Base-by-base conservation (phyloP, 2,797 vertebrate species). In the Euthynnus affinis region DNA sequence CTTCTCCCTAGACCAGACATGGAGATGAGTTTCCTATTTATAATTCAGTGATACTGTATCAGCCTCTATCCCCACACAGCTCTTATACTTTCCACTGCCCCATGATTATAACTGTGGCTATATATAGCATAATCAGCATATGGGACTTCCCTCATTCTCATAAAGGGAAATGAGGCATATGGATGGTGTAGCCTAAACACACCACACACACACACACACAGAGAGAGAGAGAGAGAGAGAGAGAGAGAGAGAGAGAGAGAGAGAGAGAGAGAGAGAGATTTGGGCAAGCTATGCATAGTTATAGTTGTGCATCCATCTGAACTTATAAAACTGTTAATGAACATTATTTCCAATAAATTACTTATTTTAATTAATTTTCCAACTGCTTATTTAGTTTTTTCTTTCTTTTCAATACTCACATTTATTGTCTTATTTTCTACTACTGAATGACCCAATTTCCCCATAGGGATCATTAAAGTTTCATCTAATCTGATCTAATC, bases 121-220 rank as follows among this genome's bases (percentile, higher is more conserved):
- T 95, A 95, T 95, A 95, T 92, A 94, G 95, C 94, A 93, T 95
- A 93, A 97, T 96, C 95, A 95, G 95, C 37, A 44, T 74, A 69
- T 89, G 94, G 94, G 95, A 95, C 93, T 95, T 93, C 94, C 94
- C 94, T 95, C 81, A 68, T 88, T 88, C 87, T 88, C 89, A 91
- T 96, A 96, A 96, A 92, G 93, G 94, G 94, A 96, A 96, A 95
- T 94, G 95, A 95, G 94, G 94, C 95, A 94, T 95, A 76, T 0
- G 69, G 55, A 51, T 71, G 74, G 73, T 76, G 76, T 58, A 68
- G 59, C 40, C 42, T 78, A 88, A 93, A 48, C 14, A 15, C 42
- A 44, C 42, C 42, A 44, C 71, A 67, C 93, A 89, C 91, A 69
- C 57, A 79, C 91, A 92, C 91, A 94, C 63, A n/a, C n/a, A n/a